Base-by-base conservation (phyloP, 2,797 vertebrate species). In the Helarctos malayanus region DNA sequence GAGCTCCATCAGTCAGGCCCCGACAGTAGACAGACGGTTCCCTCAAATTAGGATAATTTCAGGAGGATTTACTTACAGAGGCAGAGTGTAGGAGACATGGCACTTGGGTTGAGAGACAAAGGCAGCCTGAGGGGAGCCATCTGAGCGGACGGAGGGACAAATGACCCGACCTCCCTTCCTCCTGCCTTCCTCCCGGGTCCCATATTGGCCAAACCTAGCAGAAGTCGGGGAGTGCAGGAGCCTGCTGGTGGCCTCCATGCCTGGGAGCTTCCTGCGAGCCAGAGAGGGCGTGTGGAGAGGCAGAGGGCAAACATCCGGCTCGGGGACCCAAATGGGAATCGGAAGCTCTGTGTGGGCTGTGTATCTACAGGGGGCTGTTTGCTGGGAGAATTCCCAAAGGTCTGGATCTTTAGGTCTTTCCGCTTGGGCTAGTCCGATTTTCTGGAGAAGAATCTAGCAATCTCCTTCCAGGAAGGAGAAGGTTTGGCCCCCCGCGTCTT, bases 21-120 rank as follows among this genome's bases (percentile, higher is more conserved):
- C 63, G 59, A 5, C 8, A 7, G 41, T n/a, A 61, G 80, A 69
- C 41, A 57, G 13, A 15, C 1, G 18, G n/a, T 13, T 84, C 27
- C 32, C 38, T 63, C 16, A 7, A 27, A 27, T 23, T n/a, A 47
- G 35, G 65, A 35, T 38, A 2, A 52, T 65, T 89, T 75, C 29
- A 16, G 78, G 78, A 69, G 79, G 49, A 21, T 56, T 76, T 59
- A 4, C 75, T 59, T 89, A 29, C n/a, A 54, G 65, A 68, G 90
- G 25, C 63, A 57, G 63, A 69, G 9, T 23, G 8, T 19, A 61
- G 23, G 49, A 32, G 32, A 59, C 15, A 12, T 19, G 25, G 18
- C 2, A 19, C 5, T 47, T 57, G 10, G 45, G n/a, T 6, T 19
- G 56, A 65, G 54, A 56, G 75, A 45, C 59, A 7, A 5, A 21